Percentiles rank a stretch among this genome's conserved stretches.
Conservation (phyloP, 2,888 invertebrate species). For the Sinopyrophorus schimmeli region DNA sequence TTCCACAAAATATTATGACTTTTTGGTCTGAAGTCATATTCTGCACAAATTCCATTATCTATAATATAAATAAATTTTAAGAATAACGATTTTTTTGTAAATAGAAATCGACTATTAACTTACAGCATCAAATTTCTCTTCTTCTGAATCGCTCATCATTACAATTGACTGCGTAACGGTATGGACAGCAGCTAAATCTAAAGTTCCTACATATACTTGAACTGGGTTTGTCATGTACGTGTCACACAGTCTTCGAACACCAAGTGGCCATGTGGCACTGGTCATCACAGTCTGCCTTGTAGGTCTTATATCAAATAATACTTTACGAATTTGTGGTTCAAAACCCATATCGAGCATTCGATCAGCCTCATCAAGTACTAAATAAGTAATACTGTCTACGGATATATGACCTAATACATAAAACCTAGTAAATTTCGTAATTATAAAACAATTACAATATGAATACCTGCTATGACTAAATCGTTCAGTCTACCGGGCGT, state of each 20-base stretch:
- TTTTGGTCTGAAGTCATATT: slow-evolving; percentile 78
- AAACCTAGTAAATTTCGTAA: neutral
- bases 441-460: neutral
- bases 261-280: slow-evolving; percentile 92
- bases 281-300: slow-evolving; percentile 97
- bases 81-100: too few species aligned
- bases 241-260: slow-evolving; percentile 81
- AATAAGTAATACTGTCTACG: slow-evolving; percentile 79
- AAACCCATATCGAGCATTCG: slow-evolving; percentile 88
- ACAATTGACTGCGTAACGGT: slow-evolving; percentile 81
- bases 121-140: slow-evolving; percentile 69
- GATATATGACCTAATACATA: slow-evolving; percentile 65
- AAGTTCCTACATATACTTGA: slow-evolving; percentile 85
- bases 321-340: slow-evolving; percentile 84
- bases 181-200: slow-evolving; percentile 88
- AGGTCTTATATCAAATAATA: slow-evolving; percentile 78
- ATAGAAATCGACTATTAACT: slow-evolving; percentile 3
- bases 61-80: slow-evolving; percentile 12
- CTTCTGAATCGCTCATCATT: slow-evolving; percentile 70
- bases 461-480: slow-evolving; percentile 68
- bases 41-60: slow-evolving; percentile 70
- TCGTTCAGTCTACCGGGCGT: slow-evolving; percentile 94
- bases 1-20: slow-evolving; percentile 88
- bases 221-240: slow-evolving; percentile 89
- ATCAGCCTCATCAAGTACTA: slow-evolving; percentile 92